Evolutionary conservation across 1,140 invertebrate genomes (phyloP), one percentile per base, ranked within the genome.

Genomic region (Heterodera schachtii): DNA sequence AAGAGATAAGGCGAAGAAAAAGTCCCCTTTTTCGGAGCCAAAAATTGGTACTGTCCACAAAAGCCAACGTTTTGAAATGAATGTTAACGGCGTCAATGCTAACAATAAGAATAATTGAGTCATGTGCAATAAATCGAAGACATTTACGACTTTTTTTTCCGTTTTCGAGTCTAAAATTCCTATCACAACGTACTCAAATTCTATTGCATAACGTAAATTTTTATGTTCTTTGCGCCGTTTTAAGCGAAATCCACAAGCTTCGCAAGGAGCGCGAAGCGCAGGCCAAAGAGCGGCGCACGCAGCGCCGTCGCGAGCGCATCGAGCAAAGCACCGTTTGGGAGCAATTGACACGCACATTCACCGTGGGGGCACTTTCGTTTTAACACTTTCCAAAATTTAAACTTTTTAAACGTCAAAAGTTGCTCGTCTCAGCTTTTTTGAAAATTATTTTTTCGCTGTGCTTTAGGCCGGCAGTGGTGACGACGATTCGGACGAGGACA

Each of bases 401-500:
- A 6, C 2, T 60, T 60, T 60, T 60, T 60, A n/a, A n/a, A n/a
- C n/a, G n/a, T n/a, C n/a, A n/a, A n/a, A 16, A 0, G 11, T 2
- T n/a, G 11, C 1, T n/a, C 57, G 3, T 16, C 8, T 60, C 57
- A 16, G 9, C 19, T 60, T 1, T 16, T 5, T 60, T 60, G 2
- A 16, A 3, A 4, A 19, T 19, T 16, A 16, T 16, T 60, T 11
- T 60, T 60, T 60, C 3, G 47, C 47, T 6, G 4, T 4, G 19
- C 16, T 16, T 16, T 16, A 60, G 57, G 57, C 57, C 19, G 47
- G 47, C 47, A 49, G 9, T 49, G 57, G 19, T 19, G 57, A 75
- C 41, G 46, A 75, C 41, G 47, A 64, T n/a, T 75, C 66, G 44
- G 74, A 75, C 57, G 74, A n/a, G n/a, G n/a, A n/a, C n/a, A n/a